phyloP scores from a whole-genome alignment of 2,797 vertebrate species.

The Squalus acanthias region DNA sequence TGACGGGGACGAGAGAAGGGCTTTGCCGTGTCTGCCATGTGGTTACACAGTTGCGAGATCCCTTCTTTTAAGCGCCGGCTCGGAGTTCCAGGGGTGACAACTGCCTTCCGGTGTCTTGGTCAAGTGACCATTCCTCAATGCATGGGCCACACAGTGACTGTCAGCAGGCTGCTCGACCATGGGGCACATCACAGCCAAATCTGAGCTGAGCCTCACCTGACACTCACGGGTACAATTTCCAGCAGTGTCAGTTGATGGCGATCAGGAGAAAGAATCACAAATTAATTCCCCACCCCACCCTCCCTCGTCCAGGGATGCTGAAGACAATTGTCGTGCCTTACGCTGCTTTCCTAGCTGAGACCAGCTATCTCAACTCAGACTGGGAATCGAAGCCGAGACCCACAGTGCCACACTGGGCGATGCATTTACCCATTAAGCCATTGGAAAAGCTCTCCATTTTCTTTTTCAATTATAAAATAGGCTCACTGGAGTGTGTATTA shows the following conservation, averaged over 20 bases:
- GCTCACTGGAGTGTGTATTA: not conserved
- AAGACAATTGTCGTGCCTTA: not conserved
- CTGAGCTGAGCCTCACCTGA: too few species aligned
- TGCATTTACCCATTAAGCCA: not conserved
- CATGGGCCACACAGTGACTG: not conserved
- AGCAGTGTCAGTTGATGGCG: not conserved
- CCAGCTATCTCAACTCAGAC: not conserved
- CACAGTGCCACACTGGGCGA: not conserved
- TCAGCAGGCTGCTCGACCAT: not conserved
- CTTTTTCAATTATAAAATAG: not conserved
- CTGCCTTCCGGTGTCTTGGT: not conserved
- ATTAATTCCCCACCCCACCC: not conserved
- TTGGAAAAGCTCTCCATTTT: not conserved
- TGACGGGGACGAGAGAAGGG: not conserved
- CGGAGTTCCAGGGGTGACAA: not conserved
- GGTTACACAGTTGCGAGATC: not conserved
- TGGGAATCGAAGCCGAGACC: not conserved
- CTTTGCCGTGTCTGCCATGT: too few species aligned
- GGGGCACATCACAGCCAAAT: not conserved
- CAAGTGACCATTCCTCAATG: not conserved
- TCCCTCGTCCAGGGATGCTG: not conserved
- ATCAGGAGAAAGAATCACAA: not conserved
- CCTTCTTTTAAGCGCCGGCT: not conserved
- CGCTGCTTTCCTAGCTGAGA: not conserved
- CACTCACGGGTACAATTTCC: not conserved